Evolutionary conservation across 1,140 invertebrate genomes (phyloP), one percentile per base, ranked within the genome.

Genomic region (Hycleus cichorii): DNA sequence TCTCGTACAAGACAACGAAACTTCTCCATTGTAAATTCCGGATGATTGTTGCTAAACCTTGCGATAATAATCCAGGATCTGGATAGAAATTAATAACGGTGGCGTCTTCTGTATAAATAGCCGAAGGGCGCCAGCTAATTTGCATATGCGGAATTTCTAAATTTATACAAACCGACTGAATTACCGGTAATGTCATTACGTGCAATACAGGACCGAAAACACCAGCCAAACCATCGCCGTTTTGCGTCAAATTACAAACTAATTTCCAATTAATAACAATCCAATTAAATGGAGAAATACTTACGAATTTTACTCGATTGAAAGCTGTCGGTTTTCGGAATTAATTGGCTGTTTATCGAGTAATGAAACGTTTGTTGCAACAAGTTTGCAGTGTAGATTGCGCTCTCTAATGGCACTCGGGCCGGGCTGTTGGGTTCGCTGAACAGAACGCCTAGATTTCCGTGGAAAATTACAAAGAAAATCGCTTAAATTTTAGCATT

Each of bases 1-100:
- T 80, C 70, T 95, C 88, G 68, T 94, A 95, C 6, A 95, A 72
- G n/a, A 91, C 82, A 0, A 88, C 87, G 64, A 90, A 94, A 50
- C 80, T 82, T 42, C 81, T 81, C 91, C 91, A 95, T 26, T 85
- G 78, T 72, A 87, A 83, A 61, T 84, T 80, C 59, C 83, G 79
- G 3, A 93, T 80, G 27, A 93, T 76, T 49, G 87, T 86, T 0
- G 84, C 80, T 48, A 85, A 83, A 9, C 85, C 89, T 74, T 84
- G 78, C 12, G 84, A 83, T 24, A 91, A 75, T 3, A 82, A 66
- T 1, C 83, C 75, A 48, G 87, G 83, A 59, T 89, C 82, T 1
- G 91, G 90, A 74, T 87, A 85, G 12, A 92, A 74, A 67, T 88
- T 86, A 57, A 90, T 76, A 6, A 80, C 76, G 61, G 76, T 75